phyloP scores from a whole-genome alignment of 53 echinoderm and acorn worm species.

The Holothuria scabra region DNA sequence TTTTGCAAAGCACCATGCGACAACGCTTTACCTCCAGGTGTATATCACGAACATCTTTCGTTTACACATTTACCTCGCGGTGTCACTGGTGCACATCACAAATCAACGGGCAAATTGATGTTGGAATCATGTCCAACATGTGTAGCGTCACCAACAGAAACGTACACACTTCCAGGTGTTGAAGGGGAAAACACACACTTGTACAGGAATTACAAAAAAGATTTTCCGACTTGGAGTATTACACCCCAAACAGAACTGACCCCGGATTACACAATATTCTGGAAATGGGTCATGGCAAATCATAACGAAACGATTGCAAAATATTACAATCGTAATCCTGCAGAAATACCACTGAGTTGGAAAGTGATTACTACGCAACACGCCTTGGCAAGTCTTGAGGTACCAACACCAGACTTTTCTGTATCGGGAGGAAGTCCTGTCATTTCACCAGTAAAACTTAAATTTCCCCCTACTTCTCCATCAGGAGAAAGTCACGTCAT shows the following conservation, averaged over 20 bases:
- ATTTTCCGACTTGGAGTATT: not conserved
- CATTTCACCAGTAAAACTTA: too few relatives aligned
- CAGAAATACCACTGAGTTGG: not conserved
- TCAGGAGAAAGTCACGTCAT: too few relatives aligned
- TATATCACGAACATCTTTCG: not conserved
- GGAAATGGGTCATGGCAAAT: not conserved
- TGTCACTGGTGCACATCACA: not conserved
- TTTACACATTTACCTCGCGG: conserved; percentile 13
- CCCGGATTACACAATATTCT: not conserved
- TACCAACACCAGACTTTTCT: too few relatives aligned
- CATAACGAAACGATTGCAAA: not conserved
- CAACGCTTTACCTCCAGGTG: not conserved
- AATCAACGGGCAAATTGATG: not conserved
- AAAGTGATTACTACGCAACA: not conserved
- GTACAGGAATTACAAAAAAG: conserved; percentile 2
- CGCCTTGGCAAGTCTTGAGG: too few relatives aligned
- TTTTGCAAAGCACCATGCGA: not conserved
- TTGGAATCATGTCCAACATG: not conserved
- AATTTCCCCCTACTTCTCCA: too few relatives aligned
- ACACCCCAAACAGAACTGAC: not conserved
- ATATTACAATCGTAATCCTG: not conserved
- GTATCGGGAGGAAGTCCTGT: too few relatives aligned
- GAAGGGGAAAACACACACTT: not conserved
- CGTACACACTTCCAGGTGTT: not conserved
- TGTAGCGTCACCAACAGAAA: not conserved